phyloP scores from a whole-genome alignment of 64 coral and sea anemone genomes.

The Trachythela sp. region DNA sequence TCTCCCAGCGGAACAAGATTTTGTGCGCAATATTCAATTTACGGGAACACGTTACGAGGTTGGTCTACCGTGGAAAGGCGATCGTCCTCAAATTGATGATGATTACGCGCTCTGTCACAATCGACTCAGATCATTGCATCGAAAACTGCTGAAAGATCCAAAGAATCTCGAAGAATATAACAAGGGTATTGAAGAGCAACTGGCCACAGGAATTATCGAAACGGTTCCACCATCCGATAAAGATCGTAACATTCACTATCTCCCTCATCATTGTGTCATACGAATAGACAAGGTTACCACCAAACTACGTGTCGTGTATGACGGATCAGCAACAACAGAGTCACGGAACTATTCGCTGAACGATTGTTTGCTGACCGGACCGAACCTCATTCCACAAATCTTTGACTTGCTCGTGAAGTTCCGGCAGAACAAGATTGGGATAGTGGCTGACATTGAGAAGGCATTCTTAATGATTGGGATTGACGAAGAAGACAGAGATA shows the following conservation, averaged over 20 bases:
- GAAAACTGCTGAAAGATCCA: conserved; percentile 57
- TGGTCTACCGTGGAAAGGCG: conserved; percentile 54
- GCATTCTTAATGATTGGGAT: conserved; percentile 20
- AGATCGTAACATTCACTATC: conserved; percentile 43
- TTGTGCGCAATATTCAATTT: conserved; percentile 34
- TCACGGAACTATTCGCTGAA: conserved; percentile 28
- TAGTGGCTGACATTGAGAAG: conserved; percentile 5
- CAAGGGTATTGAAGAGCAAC: conserved; percentile 66
- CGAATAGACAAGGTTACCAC: conserved; percentile 54
- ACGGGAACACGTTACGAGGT: conserved; percentile 54
- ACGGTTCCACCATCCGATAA: conserved; percentile 31
- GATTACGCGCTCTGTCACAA: conserved; percentile 31
- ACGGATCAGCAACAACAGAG: conserved; percentile 56
- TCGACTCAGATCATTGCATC: conserved; percentile 51
- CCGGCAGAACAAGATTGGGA: not conserved
- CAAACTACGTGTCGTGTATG: conserved; percentile 60
- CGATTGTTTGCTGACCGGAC: conserved; percentile 28
- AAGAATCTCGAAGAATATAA: conserved; percentile 56
- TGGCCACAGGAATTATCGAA: conserved; percentile 59
- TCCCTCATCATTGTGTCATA: conserved; percentile 58
- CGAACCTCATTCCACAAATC: conserved; percentile 25
- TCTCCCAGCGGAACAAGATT: not conserved
- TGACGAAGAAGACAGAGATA: conserved; percentile 17
- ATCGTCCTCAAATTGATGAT: conserved; percentile 29
- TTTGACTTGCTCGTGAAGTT: conserved; percentile 13